Conservation (phyloP, 1,140 invertebrate genomes). For the Artemia franciscana region DNA sequence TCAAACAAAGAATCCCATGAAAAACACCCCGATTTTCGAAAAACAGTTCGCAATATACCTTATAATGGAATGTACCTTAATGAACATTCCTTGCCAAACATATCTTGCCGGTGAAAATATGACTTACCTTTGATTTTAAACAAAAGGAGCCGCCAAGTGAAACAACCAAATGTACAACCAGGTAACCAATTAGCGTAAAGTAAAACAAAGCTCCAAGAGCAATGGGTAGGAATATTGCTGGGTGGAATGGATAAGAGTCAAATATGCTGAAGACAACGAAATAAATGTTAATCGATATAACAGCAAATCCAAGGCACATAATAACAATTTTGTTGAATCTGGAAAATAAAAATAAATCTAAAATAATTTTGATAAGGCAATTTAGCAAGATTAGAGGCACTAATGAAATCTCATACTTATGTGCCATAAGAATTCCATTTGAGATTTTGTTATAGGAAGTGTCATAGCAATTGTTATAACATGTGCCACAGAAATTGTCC, state of each 20-base stretch:
- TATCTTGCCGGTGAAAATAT: no score
- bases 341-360: conserved; percentile 17
- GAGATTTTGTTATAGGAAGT: not conserved
- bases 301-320: conserved; percentile 34
- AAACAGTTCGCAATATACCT: no score
- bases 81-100: no score
- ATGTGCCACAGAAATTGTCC: not conserved
- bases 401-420: not conserved
- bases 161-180: conserved; percentile 37
- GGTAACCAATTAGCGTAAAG: conserved; percentile 40
- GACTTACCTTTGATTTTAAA: conserved; percentile 5
- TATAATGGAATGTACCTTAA: no score
- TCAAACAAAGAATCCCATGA: no score
- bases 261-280: conserved; percentile 42
- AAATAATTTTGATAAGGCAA: not conserved
- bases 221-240: conserved; percentile 29
- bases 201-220: conserved; percentile 35
- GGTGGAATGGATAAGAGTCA: conserved; percentile 23
- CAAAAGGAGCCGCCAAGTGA: conserved; percentile 28
- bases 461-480: not conserved
- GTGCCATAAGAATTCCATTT: not conserved
- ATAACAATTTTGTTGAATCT: conserved; percentile 43
- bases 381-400: not conserved
- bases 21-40: no score
- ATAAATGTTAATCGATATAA: conserved; percentile 59